Evolutionary conservation across 2,888 invertebrate species (phyloP).

Genomic region (Malthinus seriepunctatus): DNA sequence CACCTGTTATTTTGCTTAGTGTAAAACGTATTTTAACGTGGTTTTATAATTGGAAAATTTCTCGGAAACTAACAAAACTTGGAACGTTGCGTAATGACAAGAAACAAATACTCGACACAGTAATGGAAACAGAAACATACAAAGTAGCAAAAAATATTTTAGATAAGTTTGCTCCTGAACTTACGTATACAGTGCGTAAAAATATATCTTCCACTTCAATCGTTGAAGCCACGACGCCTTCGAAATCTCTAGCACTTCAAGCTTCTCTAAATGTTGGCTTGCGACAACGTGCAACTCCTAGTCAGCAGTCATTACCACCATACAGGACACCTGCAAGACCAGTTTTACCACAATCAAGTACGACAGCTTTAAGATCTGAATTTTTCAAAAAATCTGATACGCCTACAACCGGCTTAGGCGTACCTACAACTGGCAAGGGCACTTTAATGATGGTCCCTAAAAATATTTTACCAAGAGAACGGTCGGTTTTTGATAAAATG

Average conservation of each 20-base stretch:
- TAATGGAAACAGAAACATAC: conserved; percentile 97
- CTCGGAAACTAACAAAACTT: conserved; percentile 75
- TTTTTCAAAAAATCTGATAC: not conserved
- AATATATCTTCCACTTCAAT: not conserved
- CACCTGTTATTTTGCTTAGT: conserved; percentile 78
- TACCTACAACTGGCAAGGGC: no score
- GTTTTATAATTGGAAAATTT: conserved; percentile 85
- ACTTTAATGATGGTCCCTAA: conserved; percentile 62
- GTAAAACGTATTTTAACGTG: conserved; percentile 80
- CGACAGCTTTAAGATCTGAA: not conserved
- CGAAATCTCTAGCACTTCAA: not conserved
- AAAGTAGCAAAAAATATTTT: conserved; percentile 90
- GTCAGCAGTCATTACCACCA: not conserved
- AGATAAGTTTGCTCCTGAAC: conserved; percentile 78
- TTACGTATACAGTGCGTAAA: conserved; percentile 17
- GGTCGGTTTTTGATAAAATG: conserved; percentile 83
- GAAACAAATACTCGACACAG: conserved; percentile 87
- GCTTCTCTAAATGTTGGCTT: conserved; percentile 7
- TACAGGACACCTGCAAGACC: not conserved
- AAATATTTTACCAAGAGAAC: conserved; percentile 73
- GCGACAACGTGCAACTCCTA: conserved; percentile 17
- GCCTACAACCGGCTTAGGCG: no score
- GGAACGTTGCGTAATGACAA: conserved; percentile 77
- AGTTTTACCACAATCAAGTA: not conserved
- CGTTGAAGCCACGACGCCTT: conserved; percentile 16